These are phyloP conservation scores for Chelon labrosus DNA, from an alignment of 2,797 vertebrate species.

Conservation along the genomic window DNA sequence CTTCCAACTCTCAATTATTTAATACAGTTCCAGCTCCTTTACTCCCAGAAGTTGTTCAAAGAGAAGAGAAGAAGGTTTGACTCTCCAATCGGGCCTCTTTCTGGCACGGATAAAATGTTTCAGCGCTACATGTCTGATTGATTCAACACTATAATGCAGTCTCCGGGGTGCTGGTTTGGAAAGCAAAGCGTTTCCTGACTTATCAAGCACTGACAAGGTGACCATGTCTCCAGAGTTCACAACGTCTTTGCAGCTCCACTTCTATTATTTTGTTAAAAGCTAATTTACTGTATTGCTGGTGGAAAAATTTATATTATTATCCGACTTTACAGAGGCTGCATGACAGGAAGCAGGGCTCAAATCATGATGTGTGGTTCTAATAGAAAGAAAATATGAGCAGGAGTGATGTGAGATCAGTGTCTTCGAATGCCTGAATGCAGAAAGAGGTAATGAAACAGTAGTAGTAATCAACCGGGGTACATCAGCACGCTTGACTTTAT, in stretches of 20 bases:
- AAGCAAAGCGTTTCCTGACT: slow-evolving; percentile 51
- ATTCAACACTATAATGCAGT: slow-evolving; percentile 51
- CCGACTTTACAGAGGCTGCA: slow-evolving; percentile 14
- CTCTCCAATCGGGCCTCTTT: slow-evolving; percentile 49
- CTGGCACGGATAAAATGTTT: slow-evolving; percentile 62
- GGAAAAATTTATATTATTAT: slow-evolving; percentile 41
- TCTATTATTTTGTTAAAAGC: slow-evolving; percentile 17
- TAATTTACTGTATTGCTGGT: slow-evolving; percentile 17
- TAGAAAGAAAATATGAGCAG: slow-evolving; percentile 23
- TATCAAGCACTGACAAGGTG: slow-evolving; percentile 36
- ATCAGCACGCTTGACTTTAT: slow-evolving; percentile 45
- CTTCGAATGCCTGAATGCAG: slow-evolving; percentile 23
- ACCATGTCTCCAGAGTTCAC: slow-evolving; percentile 19
- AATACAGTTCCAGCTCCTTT: slow-evolving; percentile 67
- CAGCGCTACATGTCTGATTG: slow-evolving; percentile 57
- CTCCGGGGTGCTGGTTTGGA: slow-evolving; percentile 45
- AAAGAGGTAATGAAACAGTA: slow-evolving; percentile 30
- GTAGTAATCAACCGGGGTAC: slow-evolving; percentile 46
- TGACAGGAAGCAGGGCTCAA: slow-evolving; percentile 25
- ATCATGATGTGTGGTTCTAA: slow-evolving; percentile 32
- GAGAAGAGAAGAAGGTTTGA: slow-evolving; percentile 54
- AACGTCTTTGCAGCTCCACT: slow-evolving; percentile 1
- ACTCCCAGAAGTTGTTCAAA: slow-evolving; percentile 73
- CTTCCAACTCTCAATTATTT: slow-evolving; percentile 79
- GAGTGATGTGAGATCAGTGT: slow-evolving; percentile 20